Conservation (phyloP, 2,888 invertebrate genomes). For the Geophilus truncorum region DNA sequence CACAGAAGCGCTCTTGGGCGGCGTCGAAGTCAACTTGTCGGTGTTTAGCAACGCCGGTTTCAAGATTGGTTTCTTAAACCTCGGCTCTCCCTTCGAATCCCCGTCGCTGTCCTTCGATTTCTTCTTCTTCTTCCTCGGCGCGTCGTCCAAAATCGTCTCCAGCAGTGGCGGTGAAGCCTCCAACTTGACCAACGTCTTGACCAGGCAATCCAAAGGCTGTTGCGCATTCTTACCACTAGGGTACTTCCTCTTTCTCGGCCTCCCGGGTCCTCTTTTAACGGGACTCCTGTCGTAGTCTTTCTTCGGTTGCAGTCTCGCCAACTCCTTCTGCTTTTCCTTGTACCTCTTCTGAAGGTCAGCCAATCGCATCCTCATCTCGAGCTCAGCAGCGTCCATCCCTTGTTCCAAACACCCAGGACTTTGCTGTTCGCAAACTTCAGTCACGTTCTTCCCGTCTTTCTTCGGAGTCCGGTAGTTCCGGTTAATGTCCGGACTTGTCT, state of each 20-base stretch:
- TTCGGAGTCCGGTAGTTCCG: constrained; percentile 43
- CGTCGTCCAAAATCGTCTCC: constrained; percentile 34
- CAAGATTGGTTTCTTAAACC: constrained; percentile 41
- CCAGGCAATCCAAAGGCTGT: neutral
- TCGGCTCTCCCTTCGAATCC: neutral
- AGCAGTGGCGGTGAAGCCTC: constrained; percentile 43
- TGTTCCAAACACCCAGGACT: neutral
- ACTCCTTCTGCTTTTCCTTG: constrained; percentile 74
- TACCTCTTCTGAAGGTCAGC: constrained; percentile 74
- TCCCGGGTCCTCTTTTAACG: constrained; percentile 51
- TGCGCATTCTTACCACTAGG: neutral
- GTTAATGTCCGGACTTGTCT: constrained; percentile 39
- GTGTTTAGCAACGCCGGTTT: constrained; percentile 51
- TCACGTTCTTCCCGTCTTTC: constrained; percentile 45
- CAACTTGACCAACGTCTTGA: constrained; percentile 4
- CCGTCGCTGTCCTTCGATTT: neutral
- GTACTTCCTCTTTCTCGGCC: constrained; percentile 49
- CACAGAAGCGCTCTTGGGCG: neutral
- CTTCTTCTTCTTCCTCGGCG: constrained; percentile 30
- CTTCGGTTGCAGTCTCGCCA: constrained; percentile 47
- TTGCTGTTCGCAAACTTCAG: constrained; percentile 33
- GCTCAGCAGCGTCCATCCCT: constrained; percentile 61
- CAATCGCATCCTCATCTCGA: constrained; percentile 73
- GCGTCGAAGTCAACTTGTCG: constrained; percentile 28
- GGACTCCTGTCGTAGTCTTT: constrained; percentile 50